These are phyloP conservation scores for Neoitamus cyanurus DNA, from an alignment of 2,888 invertebrate species.

Conservation along the genomic window DNA sequence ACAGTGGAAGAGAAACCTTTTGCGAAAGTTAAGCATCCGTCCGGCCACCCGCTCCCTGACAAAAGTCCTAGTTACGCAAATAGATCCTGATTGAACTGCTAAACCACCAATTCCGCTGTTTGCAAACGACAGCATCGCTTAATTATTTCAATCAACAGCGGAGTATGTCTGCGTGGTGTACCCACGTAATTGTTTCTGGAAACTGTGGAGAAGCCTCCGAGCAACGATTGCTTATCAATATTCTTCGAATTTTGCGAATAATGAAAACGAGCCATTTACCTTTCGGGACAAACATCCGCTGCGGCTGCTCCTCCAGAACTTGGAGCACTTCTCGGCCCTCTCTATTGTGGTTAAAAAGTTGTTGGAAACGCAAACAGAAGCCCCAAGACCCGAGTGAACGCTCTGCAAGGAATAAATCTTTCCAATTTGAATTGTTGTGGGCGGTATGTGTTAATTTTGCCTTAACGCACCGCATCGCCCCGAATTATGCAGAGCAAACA, in stretches of 20 bases:
- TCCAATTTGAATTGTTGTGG: slow-evolving; percentile 1
- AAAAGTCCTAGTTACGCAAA: no score
- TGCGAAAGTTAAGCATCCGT: no score
- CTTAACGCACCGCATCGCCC: not conserved
- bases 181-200: not conserved
- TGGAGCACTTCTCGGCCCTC: not conserved
- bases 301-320: not conserved
- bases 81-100: no score
- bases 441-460: not conserved
- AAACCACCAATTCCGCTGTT: no score
- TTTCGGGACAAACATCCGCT: not conserved
- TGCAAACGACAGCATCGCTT: not conserved
- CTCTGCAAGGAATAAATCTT: not conserved
- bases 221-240: not conserved
- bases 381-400: not conserved
- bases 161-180: not conserved
- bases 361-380: not conserved
- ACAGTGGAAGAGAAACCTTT: no score
- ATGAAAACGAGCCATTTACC: not conserved
- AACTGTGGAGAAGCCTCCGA: not conserved
- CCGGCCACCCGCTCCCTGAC: no score
- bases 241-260: not conserved
- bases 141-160: not conserved
- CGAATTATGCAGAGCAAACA: slow-evolving; percentile 15
- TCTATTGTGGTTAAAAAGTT: not conserved